These are phyloP conservation scores for Nasalis larvatus DNA, from an alignment of 2,113 vertebrate genomes.

Conservation along the genomic window DNA sequence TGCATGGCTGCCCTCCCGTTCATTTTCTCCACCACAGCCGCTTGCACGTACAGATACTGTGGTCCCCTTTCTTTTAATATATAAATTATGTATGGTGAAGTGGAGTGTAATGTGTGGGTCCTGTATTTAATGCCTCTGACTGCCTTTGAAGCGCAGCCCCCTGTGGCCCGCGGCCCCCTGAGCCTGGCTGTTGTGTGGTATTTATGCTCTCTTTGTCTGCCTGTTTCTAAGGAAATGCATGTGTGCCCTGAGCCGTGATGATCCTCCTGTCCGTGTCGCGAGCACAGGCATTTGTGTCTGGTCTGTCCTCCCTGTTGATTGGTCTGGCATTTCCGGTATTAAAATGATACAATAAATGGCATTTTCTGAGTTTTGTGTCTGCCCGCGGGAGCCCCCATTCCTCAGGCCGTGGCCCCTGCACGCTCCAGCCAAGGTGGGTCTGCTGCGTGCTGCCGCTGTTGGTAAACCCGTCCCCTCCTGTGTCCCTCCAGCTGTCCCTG, in stretches of 20 bases:
- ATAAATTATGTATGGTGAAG: slow-evolving; percentile 83
- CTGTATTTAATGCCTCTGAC: slow-evolving; percentile 84
- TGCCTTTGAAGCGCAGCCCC: slow-evolving; percentile 78
- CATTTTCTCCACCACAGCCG: slow-evolving; percentile 80
- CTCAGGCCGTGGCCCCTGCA: slow-evolving; percentile 45
- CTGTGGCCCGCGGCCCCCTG: slow-evolving; percentile 77
- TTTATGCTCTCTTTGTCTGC: slow-evolving; percentile 80
- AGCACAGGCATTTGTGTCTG: slow-evolving; percentile 73
- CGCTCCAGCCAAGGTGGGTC: slow-evolving; percentile 53
- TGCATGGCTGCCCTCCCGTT: slow-evolving; percentile 81
- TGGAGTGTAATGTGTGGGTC: slow-evolving; percentile 82
- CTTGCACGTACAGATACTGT: slow-evolving; percentile 80
- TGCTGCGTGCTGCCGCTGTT: slow-evolving; percentile 63
- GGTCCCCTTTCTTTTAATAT: slow-evolving; percentile 80
- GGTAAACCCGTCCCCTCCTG: slow-evolving; percentile 57
- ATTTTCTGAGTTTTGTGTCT: slow-evolving; percentile 71
- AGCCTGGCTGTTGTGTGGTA: slow-evolving; percentile 81
- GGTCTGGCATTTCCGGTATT: slow-evolving; percentile 80
- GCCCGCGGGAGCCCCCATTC: slow-evolving; percentile 59
- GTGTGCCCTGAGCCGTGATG: slow-evolving; percentile 79
- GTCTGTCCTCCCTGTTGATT: slow-evolving; percentile 76
- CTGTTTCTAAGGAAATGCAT: slow-evolving; percentile 81
- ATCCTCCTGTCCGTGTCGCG: slow-evolving; percentile 72
- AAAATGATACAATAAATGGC: slow-evolving; percentile 78
- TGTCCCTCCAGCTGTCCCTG: slow-evolving; percentile 63